phyloP scores from a whole-genome alignment of 2,797 vertebrate species.

The Hipposideros larvatus region DNA sequence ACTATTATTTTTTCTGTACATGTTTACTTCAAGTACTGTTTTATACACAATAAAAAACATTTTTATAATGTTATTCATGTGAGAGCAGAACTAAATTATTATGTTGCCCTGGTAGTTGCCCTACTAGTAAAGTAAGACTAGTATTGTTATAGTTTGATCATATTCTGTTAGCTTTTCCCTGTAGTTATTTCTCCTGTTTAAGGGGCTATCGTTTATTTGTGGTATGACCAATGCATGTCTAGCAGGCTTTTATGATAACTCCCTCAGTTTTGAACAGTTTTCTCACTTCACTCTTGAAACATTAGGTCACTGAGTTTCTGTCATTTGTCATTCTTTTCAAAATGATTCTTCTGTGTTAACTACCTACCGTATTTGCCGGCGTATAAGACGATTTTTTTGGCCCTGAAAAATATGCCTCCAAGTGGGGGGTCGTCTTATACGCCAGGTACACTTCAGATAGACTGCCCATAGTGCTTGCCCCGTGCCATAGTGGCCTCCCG shows the following conservation, averaged over 20 bases:
- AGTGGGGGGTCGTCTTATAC: too few relatives aligned
- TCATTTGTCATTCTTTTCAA: background rate
- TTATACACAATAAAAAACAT: background rate
- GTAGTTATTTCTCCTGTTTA: background rate
- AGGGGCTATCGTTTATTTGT: background rate
- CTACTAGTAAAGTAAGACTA: background rate
- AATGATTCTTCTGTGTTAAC: background rate
- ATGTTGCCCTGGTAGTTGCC: background rate
- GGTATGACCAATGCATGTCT: background rate
- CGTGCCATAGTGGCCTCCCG: too few relatives aligned
- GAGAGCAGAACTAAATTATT: background rate
- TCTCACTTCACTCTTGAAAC: constrained; percentile 28
- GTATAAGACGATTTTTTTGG: too few relatives aligned
- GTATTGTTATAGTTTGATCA: background rate
- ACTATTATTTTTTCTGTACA: background rate
- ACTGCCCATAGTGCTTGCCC: too few relatives aligned
- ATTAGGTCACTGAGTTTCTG: background rate
- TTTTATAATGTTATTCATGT: background rate
- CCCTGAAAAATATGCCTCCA: too few relatives aligned
- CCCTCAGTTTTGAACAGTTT: constrained; percentile 27
- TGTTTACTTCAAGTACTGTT: constrained; percentile 23
- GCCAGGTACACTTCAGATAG: too few relatives aligned
- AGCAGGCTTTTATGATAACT: background rate
- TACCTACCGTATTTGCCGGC: too few relatives aligned
- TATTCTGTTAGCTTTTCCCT: background rate